These are phyloP conservation scores for Cryptoleucopteryx plumbea DNA, from an alignment of 2,113 vertebrate species.

Conservation along the genomic window DNA sequence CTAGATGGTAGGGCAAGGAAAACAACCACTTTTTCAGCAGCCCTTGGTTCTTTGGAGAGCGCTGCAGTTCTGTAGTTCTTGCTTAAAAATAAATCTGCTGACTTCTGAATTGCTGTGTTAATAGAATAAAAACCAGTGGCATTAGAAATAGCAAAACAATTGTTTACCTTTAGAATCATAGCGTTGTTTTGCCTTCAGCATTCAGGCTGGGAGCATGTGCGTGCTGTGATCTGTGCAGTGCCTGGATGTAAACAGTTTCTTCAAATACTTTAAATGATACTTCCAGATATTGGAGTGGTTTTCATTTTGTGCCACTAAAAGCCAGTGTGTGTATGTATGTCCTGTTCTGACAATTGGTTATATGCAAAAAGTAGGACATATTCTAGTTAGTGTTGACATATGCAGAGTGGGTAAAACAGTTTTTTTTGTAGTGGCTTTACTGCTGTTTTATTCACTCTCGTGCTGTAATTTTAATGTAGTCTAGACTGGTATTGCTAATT, in stretches of 20 bases:
- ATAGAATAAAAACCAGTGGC: not conserved
- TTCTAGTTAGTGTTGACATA: not conserved
- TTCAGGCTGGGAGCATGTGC: not conserved
- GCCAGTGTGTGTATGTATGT: not conserved
- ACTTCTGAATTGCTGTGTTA: not conserved
- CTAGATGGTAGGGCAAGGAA: not conserved
- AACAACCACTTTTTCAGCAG: not conserved
- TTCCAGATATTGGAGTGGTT: not conserved
- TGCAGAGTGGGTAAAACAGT: not conserved
- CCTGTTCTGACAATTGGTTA: not conserved
- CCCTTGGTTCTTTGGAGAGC: not conserved
- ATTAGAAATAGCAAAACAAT: not conserved
- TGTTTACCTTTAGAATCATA: not conserved
- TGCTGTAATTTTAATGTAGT: not conserved
- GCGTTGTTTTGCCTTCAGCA: not conserved
- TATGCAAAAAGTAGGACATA: not conserved
- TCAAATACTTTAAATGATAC: not conserved
- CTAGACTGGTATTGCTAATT: not conserved
- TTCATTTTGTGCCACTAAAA: not conserved
- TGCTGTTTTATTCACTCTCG: not conserved
- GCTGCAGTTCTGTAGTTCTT: not conserved
- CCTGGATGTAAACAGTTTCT: not conserved
- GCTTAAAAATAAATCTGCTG: not conserved
- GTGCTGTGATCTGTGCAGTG: fast-evolving
- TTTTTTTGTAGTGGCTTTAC: not conserved